Percentiles rank a stretch among this genome's conserved stretches.
Evolutionary conservation across 2,888 invertebrate species (phyloP).

Genomic region (Kryphioiulus occultus): DNA sequence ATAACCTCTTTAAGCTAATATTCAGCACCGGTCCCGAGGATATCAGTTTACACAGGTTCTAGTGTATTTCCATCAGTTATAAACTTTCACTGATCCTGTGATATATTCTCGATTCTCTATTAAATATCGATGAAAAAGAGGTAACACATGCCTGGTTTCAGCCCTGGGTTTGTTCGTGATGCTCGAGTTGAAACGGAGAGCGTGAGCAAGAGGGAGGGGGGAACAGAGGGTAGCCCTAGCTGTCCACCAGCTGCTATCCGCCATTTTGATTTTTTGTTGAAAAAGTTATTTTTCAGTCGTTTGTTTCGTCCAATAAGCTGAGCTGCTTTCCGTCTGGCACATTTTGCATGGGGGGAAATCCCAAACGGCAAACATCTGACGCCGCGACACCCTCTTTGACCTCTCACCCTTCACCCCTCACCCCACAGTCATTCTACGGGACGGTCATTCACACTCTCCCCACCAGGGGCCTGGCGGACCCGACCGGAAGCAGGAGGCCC

Average conservation of each 20-base stretch:
- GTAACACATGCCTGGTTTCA: too few species aligned
- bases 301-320: background rate
- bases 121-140: too few species aligned
- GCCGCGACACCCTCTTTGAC: background rate
- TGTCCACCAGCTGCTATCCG: background rate
- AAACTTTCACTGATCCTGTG: too few species aligned
- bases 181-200: too few species aligned
- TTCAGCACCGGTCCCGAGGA: too few species aligned
- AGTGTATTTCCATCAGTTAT: too few species aligned
- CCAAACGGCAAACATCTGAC: background rate
- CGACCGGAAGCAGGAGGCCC: constrained; percentile 9
- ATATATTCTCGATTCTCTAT: too few species aligned
- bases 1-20: too few species aligned
- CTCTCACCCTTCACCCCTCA: background rate
- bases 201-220: background rate
- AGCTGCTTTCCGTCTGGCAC: background rate
- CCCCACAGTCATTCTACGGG: background rate
- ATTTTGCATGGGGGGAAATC: background rate
- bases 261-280: background rate
- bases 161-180: too few species aligned
- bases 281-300: background rate
- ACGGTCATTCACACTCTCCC: constrained; percentile 6
- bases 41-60: too few species aligned
- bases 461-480: background rate
- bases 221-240: background rate